Evolutionary conservation across 23 tunicate genomes (phyloP).

Genomic region (Ciona savignyi): DNA sequence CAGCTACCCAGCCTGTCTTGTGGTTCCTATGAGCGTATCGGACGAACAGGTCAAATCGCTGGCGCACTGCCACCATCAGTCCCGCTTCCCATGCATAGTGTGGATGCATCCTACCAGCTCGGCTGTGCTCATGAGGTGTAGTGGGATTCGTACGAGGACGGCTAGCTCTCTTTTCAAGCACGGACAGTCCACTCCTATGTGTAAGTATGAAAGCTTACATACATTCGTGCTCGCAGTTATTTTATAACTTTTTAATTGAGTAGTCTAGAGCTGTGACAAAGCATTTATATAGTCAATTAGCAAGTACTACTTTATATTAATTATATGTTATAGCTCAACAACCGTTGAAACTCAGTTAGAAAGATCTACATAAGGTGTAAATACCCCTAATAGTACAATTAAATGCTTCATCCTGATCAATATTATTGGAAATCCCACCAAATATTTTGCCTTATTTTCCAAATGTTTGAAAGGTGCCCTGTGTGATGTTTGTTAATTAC

Average conservation of each 20-base stretch:
- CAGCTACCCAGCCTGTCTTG: constrained; percentile 75
- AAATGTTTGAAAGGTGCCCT: no score
- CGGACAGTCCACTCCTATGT: constrained; percentile 48
- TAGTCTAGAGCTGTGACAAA: no score
- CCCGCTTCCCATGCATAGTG: constrained; percentile 79
- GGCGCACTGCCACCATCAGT: constrained; percentile 80
- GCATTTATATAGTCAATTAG: no score
- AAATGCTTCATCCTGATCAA: no score
- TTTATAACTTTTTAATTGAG: background rate
- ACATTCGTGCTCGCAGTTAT: background rate
- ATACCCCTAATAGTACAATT: background rate
- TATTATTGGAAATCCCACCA: no score
- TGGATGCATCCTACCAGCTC: constrained; percentile 81
- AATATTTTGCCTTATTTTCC: no score
- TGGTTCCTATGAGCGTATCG: constrained; percentile 52
- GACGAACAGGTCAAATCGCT: constrained; percentile 83
- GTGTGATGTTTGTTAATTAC: no score
- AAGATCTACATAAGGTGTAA: background rate
- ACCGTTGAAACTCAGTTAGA: no score
- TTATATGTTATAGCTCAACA: no score
- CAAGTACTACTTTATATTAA: no score
- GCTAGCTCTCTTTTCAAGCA: constrained; percentile 70
- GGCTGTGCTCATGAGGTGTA: constrained; percentile 50
- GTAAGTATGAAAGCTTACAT: constrained; percentile 2
- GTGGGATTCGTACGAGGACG: constrained; percentile 68